These are phyloP conservation scores for Eupithecia subfuscata DNA, from an alignment of 2,888 invertebrate genomes.

Conservation along the genomic window DNA sequence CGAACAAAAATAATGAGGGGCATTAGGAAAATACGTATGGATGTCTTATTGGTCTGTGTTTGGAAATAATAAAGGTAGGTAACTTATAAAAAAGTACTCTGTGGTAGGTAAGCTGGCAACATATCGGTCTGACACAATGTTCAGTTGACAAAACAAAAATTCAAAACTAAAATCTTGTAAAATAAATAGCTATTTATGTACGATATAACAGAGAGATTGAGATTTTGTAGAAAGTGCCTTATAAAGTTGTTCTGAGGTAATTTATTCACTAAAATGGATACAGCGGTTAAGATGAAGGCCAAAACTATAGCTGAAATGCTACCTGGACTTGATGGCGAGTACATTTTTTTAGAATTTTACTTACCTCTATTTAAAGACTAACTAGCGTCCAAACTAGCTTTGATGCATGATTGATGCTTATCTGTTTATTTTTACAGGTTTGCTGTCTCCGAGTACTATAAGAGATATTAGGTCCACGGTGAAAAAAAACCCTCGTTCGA, in stretches of 20 bases:
- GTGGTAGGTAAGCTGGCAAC: slow-evolving; percentile 1
- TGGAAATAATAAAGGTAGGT: too few species aligned
- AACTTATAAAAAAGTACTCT: too few species aligned
- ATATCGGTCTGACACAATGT: neutral
- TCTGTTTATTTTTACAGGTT: slow-evolving; percentile 50
- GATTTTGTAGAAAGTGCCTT: neutral
- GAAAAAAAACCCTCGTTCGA: slow-evolving; percentile 60
- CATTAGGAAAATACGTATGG: too few species aligned
- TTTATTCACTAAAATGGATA: slow-evolving; percentile 54
- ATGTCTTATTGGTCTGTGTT: too few species aligned
- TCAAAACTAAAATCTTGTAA: neutral
- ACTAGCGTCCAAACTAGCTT: neutral
- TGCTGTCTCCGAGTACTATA: slow-evolving; percentile 52
- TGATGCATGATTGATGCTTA: neutral
- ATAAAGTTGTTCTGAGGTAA: slow-evolving; percentile 21
- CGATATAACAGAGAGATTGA: neutral
- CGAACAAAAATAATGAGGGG: too few species aligned
- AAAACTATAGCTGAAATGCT: slow-evolving; percentile 68
- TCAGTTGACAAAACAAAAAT: slow-evolving; percentile 10
- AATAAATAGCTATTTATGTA: too few species aligned
- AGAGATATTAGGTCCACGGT: slow-evolving; percentile 53
- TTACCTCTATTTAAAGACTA: neutral
- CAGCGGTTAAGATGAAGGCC: slow-evolving; percentile 57
- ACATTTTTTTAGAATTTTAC: neutral
- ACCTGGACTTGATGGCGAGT: slow-evolving; percentile 55